Percentiles rank a stretch among this genome's conserved stretches.
phyloP scores from a whole-genome alignment of 1,140 invertebrate genomes.

The Zaprionus tsacasi region DNA sequence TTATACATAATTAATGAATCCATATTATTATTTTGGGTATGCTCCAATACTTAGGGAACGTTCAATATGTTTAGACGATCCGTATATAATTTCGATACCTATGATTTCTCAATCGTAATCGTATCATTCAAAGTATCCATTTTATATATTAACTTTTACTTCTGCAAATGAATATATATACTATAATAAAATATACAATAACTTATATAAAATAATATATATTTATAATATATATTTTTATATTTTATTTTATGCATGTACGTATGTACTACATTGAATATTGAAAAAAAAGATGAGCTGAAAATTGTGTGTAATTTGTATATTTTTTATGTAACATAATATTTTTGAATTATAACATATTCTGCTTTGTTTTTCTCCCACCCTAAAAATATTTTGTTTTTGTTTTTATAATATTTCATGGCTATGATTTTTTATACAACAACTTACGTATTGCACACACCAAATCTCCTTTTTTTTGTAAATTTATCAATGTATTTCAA shows the following conservation, averaged over 20 bases:
- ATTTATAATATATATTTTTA: not conserved
- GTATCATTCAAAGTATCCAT: too few relatives aligned
- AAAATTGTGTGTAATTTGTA: not conserved
- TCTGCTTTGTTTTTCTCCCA: conserved; percentile 4
- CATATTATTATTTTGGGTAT: not conserved
- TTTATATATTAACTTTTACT: conserved; percentile 59
- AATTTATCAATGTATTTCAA: conserved; percentile 21
- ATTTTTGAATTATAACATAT: conserved; percentile 9
- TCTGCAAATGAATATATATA: conserved; percentile 19
- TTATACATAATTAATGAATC: too few relatives aligned
- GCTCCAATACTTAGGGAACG: not conserved
- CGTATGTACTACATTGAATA: too few relatives aligned
- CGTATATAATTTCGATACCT: conserved; percentile 29
- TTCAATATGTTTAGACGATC: conserved; percentile 19
- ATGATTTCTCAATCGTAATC: conserved; percentile 63
- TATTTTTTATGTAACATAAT: not conserved
- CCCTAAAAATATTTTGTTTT: conserved; percentile 66
- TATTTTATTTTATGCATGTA: not conserved
- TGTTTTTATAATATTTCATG: conserved; percentile 45
- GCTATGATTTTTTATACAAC: not conserved
- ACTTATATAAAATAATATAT: not conserved
- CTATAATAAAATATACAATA: not conserved
- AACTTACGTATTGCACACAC: conserved; percentile 50
- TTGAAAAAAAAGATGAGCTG: not conserved
- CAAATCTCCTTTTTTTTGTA: conserved; percentile 23